Conservation (phyloP, 2,113 vertebrate species). For the Aldabrachelys gigantea region DNA sequence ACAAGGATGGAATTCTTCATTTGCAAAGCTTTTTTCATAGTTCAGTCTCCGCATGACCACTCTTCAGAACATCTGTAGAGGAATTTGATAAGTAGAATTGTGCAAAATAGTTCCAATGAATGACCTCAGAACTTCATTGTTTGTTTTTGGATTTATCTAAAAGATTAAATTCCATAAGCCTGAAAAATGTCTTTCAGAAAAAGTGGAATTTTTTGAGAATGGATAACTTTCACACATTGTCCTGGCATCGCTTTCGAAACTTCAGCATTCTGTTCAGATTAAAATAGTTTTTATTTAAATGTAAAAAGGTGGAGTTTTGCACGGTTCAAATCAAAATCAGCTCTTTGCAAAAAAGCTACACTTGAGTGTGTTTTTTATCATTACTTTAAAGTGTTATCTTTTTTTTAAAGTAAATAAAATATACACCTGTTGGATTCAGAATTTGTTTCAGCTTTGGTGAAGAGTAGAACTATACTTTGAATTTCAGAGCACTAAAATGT, state of each 20-base stretch:
- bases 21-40: background rate
- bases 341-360: background rate
- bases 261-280: background rate
- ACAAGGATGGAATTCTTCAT: background rate
- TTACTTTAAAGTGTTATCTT: background rate
- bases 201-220: background rate
- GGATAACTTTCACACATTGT: background rate
- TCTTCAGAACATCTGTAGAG: background rate
- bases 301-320: background rate
- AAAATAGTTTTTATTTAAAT: background rate
- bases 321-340: background rate
- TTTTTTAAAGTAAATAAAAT: background rate
- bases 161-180: background rate
- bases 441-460: background rate
- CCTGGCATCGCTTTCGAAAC: background rate
- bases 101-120: background rate
- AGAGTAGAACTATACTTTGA: background rate
- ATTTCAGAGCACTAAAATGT: background rate
- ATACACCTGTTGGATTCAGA: background rate
- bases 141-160: background rate
- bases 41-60: background rate
- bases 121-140: background rate
- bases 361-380: background rate
- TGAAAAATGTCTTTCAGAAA: background rate
- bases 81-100: background rate